Percentiles rank a stretch among this genome's conserved stretches.
These are phyloP conservation scores for Chrysaora quinquecirrha DNA, from an alignment of 30 jellyfish, hydroid and myxozoan genomes.

Conservation along the genomic window DNA sequence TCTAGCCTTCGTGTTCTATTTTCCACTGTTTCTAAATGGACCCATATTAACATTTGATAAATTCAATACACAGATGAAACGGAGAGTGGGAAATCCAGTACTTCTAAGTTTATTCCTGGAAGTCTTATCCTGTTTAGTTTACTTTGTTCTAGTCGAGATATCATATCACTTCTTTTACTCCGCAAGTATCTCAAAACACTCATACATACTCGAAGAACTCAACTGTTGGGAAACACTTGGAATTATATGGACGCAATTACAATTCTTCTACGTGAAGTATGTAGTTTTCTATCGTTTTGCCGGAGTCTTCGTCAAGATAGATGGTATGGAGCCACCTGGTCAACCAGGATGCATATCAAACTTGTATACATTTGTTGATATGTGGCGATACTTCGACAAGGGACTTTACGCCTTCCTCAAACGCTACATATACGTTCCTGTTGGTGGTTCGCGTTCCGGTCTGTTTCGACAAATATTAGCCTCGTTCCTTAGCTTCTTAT, in stretches of 20 bases:
- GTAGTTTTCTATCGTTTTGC: slow-evolving; percentile 89
- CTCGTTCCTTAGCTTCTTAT: slow-evolving; percentile 78
- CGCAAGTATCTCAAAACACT: slow-evolving; percentile 64
- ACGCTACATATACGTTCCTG: slow-evolving; percentile 78
- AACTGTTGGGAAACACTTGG: slow-evolving; percentile 75
- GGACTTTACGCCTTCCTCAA: slow-evolving; percentile 80
- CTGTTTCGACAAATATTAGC: slow-evolving; percentile 62
- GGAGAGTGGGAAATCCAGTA: slow-evolving; percentile 7
- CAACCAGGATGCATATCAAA: slow-evolving; percentile 87
- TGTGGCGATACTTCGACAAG: slow-evolving; percentile 98
- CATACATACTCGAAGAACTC: slow-evolving; percentile 45
- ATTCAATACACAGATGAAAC: slow-evolving; percentile 45
- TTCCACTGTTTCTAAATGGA: slow-evolving; percentile 85
- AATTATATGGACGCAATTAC: slow-evolving; percentile 74
- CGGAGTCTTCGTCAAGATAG: slow-evolving; percentile 78
- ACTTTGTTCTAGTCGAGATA: slow-evolving; percentile 57
- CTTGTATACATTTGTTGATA: slow-evolving; percentile 75
- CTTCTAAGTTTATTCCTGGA: slow-evolving; percentile 41
- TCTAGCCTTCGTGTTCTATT: slow-evolving; percentile 54
- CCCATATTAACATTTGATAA: slow-evolving; percentile 83
- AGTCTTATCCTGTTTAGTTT: slow-evolving; percentile 37
- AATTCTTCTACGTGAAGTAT: slow-evolving; percentile 76
- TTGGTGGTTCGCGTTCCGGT: slow-evolving; percentile 88
- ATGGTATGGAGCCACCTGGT: slow-evolving; percentile 86
- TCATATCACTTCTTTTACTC: slow-evolving; percentile 73